These are phyloP conservation scores for Diabrotica balteata DNA, from an alignment of 2,888 invertebrate species.

Conservation along the genomic window DNA sequence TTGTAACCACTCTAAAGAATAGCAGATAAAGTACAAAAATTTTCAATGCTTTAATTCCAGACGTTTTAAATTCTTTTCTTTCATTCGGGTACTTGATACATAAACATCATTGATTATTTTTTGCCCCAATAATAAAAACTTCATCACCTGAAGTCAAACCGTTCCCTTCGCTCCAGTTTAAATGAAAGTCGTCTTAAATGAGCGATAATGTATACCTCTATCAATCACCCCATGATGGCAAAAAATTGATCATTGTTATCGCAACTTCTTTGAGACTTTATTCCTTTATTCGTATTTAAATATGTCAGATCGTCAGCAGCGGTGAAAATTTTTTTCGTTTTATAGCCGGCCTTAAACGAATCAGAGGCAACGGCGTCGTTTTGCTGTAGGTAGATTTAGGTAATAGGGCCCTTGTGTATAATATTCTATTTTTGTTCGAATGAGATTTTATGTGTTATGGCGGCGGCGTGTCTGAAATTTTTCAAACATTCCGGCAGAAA, in stretches of 20 bases:
- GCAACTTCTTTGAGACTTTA: conserved; percentile 6
- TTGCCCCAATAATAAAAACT: no score
- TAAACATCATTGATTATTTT: no score
- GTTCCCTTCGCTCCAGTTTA: no score
- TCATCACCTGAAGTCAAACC: no score
- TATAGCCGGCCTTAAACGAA: conserved; percentile 33
- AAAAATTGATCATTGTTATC: conserved; percentile 20
- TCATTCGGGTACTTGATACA: no score
- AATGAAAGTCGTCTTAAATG: no score
- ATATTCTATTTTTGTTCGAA: conserved; percentile 56
- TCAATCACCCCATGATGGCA: background rate
- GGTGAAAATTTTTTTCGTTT: conserved; percentile 30
- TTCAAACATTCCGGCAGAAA: conserved; percentile 30
- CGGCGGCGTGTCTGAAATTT: conserved; percentile 46
- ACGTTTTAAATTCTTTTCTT: no score
- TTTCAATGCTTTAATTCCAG: no score
- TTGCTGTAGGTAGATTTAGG: conserved; percentile 52
- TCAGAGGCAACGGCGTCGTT: conserved; percentile 37
- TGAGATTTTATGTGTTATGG: conserved; percentile 51
- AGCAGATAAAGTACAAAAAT: no score
- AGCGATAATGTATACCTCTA: no score
- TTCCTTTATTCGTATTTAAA: conserved; percentile 32
- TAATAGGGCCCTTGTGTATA: conserved; percentile 54
- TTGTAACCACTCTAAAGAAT: no score
- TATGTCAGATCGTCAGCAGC: conserved; percentile 31